A percentile compares a stretch with the other conserved stretches of the same genome.
phyloP scores from a whole-genome alignment of 2,888 invertebrate genomes.

The Caenorhabditis wallacei region DNA sequence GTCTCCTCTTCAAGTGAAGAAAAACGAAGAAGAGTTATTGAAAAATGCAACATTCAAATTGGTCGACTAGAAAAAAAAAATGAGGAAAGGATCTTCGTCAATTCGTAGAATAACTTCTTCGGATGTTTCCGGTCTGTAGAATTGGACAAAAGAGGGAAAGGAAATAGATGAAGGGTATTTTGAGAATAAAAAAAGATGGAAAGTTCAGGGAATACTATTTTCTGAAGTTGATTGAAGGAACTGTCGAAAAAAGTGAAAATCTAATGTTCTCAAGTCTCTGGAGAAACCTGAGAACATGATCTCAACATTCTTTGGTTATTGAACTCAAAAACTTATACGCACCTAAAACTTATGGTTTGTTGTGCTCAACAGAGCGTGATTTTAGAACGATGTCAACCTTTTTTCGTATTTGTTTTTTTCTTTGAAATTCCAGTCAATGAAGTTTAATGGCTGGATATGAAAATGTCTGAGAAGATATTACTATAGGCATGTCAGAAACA shows the following conservation, averaged over 20 bases:
- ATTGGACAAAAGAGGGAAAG: background rate
- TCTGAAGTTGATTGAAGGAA: too few species aligned
- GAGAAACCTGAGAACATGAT: too few species aligned
- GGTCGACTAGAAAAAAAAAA: conserved; percentile 29
- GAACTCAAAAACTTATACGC: background rate
- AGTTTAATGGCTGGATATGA: background rate
- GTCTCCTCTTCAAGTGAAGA: conserved; percentile 9
- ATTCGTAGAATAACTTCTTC: background rate
- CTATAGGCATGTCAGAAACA: conserved; percentile 42
- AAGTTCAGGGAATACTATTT: too few species aligned
- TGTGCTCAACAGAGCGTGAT: conserved; percentile 16
- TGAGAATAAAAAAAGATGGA: background rate
- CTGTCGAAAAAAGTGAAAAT: too few species aligned
- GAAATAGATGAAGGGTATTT: background rate
- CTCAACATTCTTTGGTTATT: conserved; percentile 18
- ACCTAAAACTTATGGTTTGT: background rate
- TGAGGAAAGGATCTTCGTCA: conserved; percentile 28
- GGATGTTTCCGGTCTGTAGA: conserved; percentile 15
- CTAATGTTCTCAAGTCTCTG: background rate
- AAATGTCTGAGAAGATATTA: conserved; percentile 14
- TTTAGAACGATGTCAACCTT: background rate
- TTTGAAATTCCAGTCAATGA: background rate
- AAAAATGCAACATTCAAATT: conserved; percentile 53
- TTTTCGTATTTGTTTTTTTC: conserved; percentile 2
- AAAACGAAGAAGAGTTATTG: conserved; percentile 45